These are phyloP conservation scores for Seriola rivoliana DNA, from an alignment of 2,113 vertebrate genomes.

Conservation along the genomic window DNA sequence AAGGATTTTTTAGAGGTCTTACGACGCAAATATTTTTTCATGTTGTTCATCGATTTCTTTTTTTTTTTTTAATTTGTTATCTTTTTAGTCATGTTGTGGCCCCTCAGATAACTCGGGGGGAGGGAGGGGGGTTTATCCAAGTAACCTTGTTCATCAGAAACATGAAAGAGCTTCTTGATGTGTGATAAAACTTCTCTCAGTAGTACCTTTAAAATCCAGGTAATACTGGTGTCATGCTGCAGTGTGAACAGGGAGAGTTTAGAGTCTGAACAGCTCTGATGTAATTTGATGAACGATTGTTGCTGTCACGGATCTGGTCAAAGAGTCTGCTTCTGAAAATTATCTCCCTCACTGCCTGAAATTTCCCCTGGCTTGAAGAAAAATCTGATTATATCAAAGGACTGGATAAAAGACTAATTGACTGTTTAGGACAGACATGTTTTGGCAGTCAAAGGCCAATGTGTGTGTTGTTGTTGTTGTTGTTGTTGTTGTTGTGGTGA, in stretches of 20 bases:
- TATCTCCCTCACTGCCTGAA: neutral
- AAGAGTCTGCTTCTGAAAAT: neutral
- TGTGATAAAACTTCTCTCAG: too few species aligned
- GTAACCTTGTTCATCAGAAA: too few species aligned
- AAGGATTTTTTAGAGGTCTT: neutral
- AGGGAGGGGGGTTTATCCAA: too few species aligned
- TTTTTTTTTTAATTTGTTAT: neutral
- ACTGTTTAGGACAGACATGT: slow-evolving; percentile 9
- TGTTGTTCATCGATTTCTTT: neutral
- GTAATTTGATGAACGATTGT: neutral
- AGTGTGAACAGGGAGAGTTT: too few species aligned
- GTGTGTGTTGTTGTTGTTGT: slow-evolving; percentile 10
- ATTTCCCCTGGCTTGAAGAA: neutral
- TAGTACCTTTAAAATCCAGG: neutral
- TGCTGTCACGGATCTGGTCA: neutral
- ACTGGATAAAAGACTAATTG: slow-evolving; percentile 1
- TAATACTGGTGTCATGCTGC: neutral
- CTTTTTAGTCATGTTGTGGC: neutral
- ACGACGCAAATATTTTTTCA: neutral
- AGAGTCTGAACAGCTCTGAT: neutral
- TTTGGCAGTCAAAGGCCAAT: neutral
- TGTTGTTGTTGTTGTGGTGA: slow-evolving; percentile 3
- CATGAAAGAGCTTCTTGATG: too few species aligned
- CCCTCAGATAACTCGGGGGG: neutral
- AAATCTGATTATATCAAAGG: slow-evolving; percentile 24